Conservation (phyloP, 2,113 vertebrate genomes). For the Podarcis muralis region DNA sequence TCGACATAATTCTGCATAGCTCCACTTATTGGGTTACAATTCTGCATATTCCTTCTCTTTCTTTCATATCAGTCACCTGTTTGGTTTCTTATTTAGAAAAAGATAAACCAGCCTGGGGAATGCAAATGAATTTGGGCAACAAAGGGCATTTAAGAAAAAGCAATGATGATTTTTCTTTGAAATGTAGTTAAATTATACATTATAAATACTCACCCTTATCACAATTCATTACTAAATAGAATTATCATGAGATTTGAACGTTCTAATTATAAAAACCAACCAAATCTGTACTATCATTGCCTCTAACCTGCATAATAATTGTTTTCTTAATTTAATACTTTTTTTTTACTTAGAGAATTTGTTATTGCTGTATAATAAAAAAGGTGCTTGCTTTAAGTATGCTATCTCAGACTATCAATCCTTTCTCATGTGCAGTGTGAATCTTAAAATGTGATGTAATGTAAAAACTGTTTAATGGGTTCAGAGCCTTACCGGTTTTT, state of each 20-base stretch:
- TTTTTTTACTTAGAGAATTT: not conserved
- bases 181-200: conserved; percentile 26
- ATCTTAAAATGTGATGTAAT: no score
- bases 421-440: not conserved
- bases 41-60: not conserved
- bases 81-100: not conserved
- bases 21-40: no score
- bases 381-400: not conserved
- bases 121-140: conserved; percentile 2
- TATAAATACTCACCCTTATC: conserved; percentile 4
- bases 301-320: conserved; percentile 1
- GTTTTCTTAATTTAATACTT: not conserved
- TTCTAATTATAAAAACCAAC: conserved; percentile 37
- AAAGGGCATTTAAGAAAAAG: not conserved
- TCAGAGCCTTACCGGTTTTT: not conserved
- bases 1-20: not conserved
- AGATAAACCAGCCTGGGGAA: not conserved
- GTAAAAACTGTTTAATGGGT: not conserved
- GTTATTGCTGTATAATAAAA: not conserved
- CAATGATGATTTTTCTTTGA: not conserved
- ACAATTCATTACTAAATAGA: conserved; percentile 42
- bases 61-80: not conserved
- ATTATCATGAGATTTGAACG: conserved; percentile 32
- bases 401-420: not conserved
- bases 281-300: not conserved